phyloP scores from a whole-genome alignment of 2,888 invertebrate species.

The Cantharis rustica region DNA sequence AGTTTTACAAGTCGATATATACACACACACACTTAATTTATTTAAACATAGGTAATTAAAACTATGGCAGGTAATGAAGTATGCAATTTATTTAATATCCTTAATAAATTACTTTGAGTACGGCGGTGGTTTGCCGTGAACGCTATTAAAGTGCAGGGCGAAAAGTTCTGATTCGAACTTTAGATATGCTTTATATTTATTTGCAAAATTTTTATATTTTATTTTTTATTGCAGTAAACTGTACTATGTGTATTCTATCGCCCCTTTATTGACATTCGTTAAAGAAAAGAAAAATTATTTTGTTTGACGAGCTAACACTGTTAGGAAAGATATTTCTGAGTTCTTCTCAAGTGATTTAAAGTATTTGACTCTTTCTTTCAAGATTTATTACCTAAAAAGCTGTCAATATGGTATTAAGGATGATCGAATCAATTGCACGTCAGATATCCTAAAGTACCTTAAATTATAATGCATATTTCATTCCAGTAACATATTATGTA shows the following conservation, averaged over 20 bases:
- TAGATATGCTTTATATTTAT: neutral
- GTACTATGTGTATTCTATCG: neutral
- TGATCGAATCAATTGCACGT: neutral
- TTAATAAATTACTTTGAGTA: neutral
- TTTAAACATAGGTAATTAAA: neutral
- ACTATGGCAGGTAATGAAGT: neutral
- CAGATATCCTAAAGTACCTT: neutral
- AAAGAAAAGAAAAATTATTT: neutral
- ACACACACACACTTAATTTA: neutral
- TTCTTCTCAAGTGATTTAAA: neutral
- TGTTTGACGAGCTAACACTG: neutral
- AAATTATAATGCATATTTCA: neutral
- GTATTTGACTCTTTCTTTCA: neutral
- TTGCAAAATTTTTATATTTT: neutral
- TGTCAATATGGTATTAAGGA: neutral
- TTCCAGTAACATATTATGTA: neutral
- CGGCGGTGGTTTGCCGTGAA: neutral
- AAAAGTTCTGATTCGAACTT: too few species aligned
- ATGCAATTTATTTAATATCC: neutral
- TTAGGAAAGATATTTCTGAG: neutral
- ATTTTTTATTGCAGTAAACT: neutral
- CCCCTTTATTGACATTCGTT: neutral
- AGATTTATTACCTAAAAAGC: neutral
- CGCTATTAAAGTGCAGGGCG: neutral
- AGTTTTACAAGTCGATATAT: neutral